A percentile compares a stretch with the other conserved stretches of the same genome.
Conservation (phyloP, 1,140 invertebrate genomes). For the Ladona fulva region DNA sequence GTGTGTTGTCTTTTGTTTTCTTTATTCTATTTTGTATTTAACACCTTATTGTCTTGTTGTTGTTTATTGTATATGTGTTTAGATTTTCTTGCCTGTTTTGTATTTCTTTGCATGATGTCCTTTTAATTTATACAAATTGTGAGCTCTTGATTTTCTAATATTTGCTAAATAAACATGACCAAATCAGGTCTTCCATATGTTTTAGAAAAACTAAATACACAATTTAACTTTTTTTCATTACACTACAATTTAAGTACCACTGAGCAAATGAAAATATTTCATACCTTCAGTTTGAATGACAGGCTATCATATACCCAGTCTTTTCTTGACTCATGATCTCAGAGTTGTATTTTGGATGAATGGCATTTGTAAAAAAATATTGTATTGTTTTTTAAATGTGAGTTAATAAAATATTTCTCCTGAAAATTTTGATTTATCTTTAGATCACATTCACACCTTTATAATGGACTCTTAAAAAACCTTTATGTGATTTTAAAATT, state of each 20-base stretch:
- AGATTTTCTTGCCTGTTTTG: background rate
- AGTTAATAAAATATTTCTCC: conserved; percentile 11
- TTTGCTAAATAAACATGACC: background rate
- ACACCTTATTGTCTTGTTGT: background rate
- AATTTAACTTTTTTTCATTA: no score
- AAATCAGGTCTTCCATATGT: no score
- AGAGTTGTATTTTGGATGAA: background rate
- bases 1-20: background rate
- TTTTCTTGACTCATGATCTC: background rate
- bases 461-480: no score
- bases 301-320: background rate
- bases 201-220: no score
- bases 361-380: background rate
- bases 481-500: no score
- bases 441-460: no score
- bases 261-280: no score
- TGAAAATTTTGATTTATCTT: conserved; percentile 5
- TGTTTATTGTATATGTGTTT: background rate
- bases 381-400: background rate
- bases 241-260: no score
- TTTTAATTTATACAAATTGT: conserved; percentile 4
- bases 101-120: background rate
- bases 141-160: background rate
- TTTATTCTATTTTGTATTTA: conserved; percentile 2
- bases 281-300: no score